Conservation (phyloP, 2,888 invertebrate genomes). For the Pyrrhosoma nymphula region DNA sequence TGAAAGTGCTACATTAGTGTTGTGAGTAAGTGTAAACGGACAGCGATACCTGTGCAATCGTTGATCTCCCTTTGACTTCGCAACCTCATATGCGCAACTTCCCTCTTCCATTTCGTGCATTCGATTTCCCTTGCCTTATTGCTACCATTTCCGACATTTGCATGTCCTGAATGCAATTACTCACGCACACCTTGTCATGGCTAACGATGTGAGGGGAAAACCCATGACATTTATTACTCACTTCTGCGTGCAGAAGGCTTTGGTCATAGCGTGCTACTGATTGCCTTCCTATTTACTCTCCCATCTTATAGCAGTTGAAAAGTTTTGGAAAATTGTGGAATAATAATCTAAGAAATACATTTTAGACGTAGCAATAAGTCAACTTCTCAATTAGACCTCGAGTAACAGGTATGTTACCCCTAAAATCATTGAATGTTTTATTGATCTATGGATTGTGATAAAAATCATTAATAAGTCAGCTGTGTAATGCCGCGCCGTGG, state of each 20-base stretch:
- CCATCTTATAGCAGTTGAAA: neutral
- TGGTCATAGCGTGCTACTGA: neutral
- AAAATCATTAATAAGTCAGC: no score
- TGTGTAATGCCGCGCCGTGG: no score
- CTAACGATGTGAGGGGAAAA: neutral
- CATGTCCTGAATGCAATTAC: neutral
- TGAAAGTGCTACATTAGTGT: no score
- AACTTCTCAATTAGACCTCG: no score
- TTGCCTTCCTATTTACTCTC: neutral
- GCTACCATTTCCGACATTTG: neutral
- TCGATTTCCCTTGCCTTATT: neutral
- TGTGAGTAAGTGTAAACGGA: no score
- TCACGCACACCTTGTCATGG: neutral
- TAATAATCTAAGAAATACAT: no score
- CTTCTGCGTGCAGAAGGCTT: neutral
- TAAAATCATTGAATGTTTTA: no score
- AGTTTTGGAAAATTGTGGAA: no score
- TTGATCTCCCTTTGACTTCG: neutral
- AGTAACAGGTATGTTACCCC: no score
- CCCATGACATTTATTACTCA: neutral
- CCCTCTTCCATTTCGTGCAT: neutral
- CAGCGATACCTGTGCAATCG: no score
- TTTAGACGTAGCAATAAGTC: no score
- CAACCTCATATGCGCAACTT: neutral
- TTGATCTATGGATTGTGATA: no score